Conservation (phyloP, 2,888 invertebrate species). For the Polymixis flavicincta region DNA sequence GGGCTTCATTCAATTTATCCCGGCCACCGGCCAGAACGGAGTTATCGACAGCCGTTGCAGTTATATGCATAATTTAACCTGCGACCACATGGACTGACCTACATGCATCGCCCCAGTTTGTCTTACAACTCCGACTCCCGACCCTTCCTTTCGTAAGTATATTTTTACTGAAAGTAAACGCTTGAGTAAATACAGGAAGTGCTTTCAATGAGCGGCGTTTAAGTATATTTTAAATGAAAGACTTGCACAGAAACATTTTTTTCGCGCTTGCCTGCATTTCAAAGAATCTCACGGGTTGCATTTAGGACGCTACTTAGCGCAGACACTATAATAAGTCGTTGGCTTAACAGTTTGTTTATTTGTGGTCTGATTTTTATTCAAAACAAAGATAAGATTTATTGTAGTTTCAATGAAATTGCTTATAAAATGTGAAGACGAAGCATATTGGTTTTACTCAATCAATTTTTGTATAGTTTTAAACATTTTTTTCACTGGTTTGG, state of each 20-base stretch:
- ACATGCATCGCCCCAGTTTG: slow-evolving; percentile 68
- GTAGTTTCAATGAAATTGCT: slow-evolving; percentile 14
- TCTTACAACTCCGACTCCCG: slow-evolving; percentile 59
- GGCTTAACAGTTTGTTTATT: slow-evolving; percentile 39
- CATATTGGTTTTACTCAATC: neutral
- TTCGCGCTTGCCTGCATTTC: slow-evolving; percentile 54
- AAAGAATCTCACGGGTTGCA: slow-evolving; percentile 47
- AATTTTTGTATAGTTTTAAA: neutral
- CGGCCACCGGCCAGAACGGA: slow-evolving; percentile 27
- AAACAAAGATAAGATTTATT: slow-evolving; percentile 13
- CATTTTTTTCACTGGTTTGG: neutral
- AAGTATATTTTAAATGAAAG: slow-evolving; percentile 55
- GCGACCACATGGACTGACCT: slow-evolving; percentile 64
- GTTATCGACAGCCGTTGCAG: slow-evolving; percentile 66
- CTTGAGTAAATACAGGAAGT: slow-evolving; percentile 62
- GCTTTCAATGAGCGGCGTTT: slow-evolving; percentile 36
- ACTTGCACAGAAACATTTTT: slow-evolving; percentile 54
- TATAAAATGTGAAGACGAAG: neutral
- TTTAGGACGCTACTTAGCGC: slow-evolving; percentile 38
- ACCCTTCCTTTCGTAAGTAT: slow-evolving; percentile 64
- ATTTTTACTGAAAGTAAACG: slow-evolving; percentile 61
- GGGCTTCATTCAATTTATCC: slow-evolving; percentile 53
- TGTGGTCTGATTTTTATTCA: slow-evolving; percentile 6
- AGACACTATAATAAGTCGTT: slow-evolving; percentile 23
- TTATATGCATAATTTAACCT: slow-evolving; percentile 72